Percentiles rank a stretch among this genome's conserved stretches.
phyloP scores from a whole-genome alignment of 2,888 invertebrate genomes.

The Macrosoma leucophasiata region DNA sequence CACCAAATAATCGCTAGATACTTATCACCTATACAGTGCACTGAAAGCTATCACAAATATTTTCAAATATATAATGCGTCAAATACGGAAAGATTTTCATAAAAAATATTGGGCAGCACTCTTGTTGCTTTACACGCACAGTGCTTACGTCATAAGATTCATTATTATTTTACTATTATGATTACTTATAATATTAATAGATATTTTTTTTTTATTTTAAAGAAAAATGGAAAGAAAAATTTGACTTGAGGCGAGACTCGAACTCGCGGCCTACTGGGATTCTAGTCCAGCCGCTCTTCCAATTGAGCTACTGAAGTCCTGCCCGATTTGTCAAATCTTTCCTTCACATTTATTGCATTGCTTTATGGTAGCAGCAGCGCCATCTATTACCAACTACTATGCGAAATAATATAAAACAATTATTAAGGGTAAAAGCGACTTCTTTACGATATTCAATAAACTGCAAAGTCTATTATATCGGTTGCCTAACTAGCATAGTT shows the following conservation, averaged over 20 bases:
- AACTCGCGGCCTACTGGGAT: too few species aligned
- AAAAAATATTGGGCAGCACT: constrained; percentile 37
- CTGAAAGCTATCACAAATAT: constrained; percentile 40
- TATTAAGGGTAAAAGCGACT: too few species aligned
- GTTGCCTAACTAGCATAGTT: too few species aligned
- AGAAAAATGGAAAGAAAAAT: not conserved
- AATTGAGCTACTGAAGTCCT: too few species aligned
- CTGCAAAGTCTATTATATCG: too few species aligned
- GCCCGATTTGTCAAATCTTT: too few species aligned
- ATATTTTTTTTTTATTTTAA: not conserved
- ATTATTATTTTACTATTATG: not conserved
- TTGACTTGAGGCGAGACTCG: not conserved
- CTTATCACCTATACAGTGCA: constrained; percentile 42
- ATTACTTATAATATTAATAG: not conserved
- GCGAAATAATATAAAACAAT: constrained; percentile 1
- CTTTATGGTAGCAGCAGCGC: not conserved
- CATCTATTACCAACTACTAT: not conserved
- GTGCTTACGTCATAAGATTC: constrained; percentile 5
- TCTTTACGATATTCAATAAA: too few species aligned
- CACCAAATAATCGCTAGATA: constrained; percentile 42
- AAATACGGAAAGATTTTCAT: constrained; percentile 39
- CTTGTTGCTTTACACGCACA: constrained; percentile 10
- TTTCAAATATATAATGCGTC: constrained; percentile 36
- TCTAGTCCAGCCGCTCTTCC: too few species aligned
- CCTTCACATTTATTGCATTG: too few species aligned